phyloP scores from a whole-genome alignment of 1,140 invertebrate species.

The Monomorium pharaonis region DNA sequence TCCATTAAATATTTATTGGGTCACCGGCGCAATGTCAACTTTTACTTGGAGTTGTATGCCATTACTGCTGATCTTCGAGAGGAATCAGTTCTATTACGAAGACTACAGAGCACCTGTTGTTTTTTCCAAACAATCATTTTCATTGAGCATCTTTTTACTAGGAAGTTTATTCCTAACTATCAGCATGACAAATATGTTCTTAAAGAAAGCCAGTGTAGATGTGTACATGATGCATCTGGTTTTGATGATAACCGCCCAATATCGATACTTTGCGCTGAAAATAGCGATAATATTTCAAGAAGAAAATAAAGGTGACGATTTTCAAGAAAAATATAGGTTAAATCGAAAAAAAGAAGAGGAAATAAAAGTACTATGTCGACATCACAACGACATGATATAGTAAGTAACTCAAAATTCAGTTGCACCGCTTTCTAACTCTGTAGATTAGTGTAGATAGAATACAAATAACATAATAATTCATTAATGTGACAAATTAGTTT shows the following conservation, averaged over 20 bases:
- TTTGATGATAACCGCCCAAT: conserved; percentile 58
- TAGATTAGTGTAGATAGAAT: too few relatives aligned
- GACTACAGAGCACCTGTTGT: not conserved
- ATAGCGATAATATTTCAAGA: not conserved
- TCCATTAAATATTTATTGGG: not conserved
- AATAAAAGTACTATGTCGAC: too few relatives aligned
- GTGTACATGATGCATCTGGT: conserved; percentile 65
- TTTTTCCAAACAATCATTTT: not conserved
- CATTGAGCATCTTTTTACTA: not conserved
- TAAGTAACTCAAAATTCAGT: too few relatives aligned
- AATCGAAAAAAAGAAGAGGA: too few relatives aligned
- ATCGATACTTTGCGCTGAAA: conserved; percentile 49
- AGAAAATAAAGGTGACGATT: too few relatives aligned
- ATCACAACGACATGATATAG: too few relatives aligned
- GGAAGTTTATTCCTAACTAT: not conserved
- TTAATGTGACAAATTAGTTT: too few relatives aligned
- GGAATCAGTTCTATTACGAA: not conserved
- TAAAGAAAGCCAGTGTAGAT: conserved; percentile 59
- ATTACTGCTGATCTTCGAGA: not conserved
- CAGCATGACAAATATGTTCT: not conserved
- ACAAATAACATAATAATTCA: too few relatives aligned
- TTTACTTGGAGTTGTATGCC: not conserved
- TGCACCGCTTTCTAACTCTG: too few relatives aligned
- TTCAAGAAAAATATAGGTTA: too few relatives aligned
- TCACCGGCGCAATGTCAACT: not conserved